phyloP scores from a whole-genome alignment of 2,888 invertebrate species.

The Eueremaeus valkanovi region DNA sequence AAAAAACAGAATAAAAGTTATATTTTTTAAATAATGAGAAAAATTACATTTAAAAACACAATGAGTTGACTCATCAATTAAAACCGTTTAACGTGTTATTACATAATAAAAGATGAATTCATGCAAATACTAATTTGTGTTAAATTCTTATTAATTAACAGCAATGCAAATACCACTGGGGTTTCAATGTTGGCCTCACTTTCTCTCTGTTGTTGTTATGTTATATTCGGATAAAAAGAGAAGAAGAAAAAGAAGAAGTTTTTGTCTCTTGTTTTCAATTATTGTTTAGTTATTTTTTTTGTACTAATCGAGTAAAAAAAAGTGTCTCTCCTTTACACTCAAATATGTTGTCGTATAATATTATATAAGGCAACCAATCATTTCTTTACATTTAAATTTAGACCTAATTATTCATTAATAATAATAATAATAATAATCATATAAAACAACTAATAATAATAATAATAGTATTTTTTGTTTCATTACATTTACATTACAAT shows the following conservation, averaged over 20 bases:
- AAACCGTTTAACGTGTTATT: conserved; percentile 33
- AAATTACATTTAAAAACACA: conserved; percentile 32
- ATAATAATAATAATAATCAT: conserved; percentile 32
- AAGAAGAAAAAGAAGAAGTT: neutral
- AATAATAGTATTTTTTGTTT: conserved; percentile 7
- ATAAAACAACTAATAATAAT: conserved; percentile 28
- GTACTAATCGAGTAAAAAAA: conserved; percentile 34
- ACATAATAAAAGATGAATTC: conserved; percentile 33
- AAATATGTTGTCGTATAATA: conserved; percentile 30
- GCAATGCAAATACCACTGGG: conserved; percentile 27
- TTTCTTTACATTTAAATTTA: conserved; percentile 31
- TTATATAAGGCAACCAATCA: conserved; percentile 37
- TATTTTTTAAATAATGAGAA: conserved; percentile 4
- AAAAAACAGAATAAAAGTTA: conserved; percentile 8
- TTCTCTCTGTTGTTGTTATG: neutral
- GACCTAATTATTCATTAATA: conserved; percentile 35
- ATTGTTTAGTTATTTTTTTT: neutral
- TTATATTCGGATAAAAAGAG: neutral
- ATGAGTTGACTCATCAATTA: conserved; percentile 36
- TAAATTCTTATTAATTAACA: conserved; percentile 24
- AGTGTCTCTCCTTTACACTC: conserved; percentile 35
- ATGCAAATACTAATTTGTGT: conserved; percentile 17
- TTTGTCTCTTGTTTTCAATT: neutral
- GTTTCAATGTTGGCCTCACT: neutral
- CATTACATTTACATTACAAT: conserved; percentile 28